Conservation (phyloP, 2,888 invertebrate species). For the Ornithoptera priamus region DNA sequence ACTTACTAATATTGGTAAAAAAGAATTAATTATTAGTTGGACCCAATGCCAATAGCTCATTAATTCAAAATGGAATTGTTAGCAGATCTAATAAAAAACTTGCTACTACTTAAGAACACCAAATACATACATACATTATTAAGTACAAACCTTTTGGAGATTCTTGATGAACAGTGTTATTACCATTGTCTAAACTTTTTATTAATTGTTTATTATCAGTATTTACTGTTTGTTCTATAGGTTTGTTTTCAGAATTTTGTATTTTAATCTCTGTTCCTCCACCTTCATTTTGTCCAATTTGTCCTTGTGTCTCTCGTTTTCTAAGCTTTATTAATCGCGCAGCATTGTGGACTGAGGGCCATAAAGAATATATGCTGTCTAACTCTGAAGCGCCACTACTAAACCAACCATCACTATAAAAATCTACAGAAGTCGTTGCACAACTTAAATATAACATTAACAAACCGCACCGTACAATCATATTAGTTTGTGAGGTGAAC, state of each 20-base stretch:
- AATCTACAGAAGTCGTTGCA: constrained; percentile 47
- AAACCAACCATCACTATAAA: constrained; percentile 37
- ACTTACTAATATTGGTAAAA: no score
- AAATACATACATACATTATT: neutral
- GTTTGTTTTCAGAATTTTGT: constrained; percentile 9
- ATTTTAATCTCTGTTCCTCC: constrained; percentile 25
- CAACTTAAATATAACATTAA: constrained; percentile 52
- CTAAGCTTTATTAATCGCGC: constrained; percentile 45
- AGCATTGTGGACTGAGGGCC: constrained; percentile 61
- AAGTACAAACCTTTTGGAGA: constrained; percentile 17
- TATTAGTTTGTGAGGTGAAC: constrained; percentile 32
- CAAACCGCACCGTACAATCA: constrained; percentile 52
- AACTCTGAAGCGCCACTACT: constrained; percentile 39
- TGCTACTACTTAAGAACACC: no score
- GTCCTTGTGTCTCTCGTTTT: constrained; percentile 41
- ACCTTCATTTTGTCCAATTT: constrained; percentile 30
- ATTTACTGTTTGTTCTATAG: neutral
- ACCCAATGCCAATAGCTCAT: no score
- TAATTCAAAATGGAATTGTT: no score
- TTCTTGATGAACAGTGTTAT: constrained; percentile 17
- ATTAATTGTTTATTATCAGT: constrained; percentile 19
- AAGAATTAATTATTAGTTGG: no score
- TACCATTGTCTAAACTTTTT: constrained; percentile 7
- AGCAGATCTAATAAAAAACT: no score
- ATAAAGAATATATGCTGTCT: constrained; percentile 49